These are phyloP conservation scores for Cyrtonyx montezumae DNA, from an alignment of 2,113 vertebrate species.

Conservation along the genomic window DNA sequence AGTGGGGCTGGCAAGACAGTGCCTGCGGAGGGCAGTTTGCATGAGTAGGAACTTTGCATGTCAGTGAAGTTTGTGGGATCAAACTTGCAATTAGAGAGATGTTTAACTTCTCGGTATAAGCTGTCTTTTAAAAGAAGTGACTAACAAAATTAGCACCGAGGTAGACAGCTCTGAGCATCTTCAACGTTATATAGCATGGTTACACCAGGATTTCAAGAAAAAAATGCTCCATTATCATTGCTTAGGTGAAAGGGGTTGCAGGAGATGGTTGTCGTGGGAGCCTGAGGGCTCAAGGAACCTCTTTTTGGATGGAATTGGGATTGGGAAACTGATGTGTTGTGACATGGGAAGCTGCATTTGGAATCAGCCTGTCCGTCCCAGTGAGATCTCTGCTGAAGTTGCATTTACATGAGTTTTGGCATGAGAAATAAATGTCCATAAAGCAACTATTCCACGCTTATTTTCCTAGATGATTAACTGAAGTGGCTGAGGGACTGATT, in stretches of 20 bases:
- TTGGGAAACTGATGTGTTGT: background rate
- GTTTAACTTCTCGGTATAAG: background rate
- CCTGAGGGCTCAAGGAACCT: background rate
- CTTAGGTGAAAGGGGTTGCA: background rate
- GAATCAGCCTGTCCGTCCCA: constrained; percentile 11
- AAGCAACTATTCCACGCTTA: constrained; percentile 11
- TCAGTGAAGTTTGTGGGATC: background rate
- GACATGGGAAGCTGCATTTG: constrained; percentile 31
- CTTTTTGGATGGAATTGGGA: background rate
- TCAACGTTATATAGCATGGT: background rate
- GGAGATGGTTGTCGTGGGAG: background rate
- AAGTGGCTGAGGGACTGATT: constrained; percentile 6
- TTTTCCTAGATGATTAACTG: constrained; percentile 29
- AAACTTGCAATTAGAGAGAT: background rate
- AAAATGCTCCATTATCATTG: background rate
- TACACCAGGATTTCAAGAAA: background rate
- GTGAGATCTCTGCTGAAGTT: constrained; percentile 41
- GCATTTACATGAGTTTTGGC: constrained; percentile 54
- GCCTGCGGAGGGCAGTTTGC: background rate
- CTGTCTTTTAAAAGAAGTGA: background rate
- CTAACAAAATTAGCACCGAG: background rate
- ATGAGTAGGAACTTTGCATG: background rate
- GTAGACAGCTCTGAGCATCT: background rate
- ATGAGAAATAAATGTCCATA: background rate
- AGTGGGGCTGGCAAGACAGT: background rate